phyloP scores from a whole-genome alignment of 2,888 invertebrate species.

The Leptinotarsa rubiginosa region DNA sequence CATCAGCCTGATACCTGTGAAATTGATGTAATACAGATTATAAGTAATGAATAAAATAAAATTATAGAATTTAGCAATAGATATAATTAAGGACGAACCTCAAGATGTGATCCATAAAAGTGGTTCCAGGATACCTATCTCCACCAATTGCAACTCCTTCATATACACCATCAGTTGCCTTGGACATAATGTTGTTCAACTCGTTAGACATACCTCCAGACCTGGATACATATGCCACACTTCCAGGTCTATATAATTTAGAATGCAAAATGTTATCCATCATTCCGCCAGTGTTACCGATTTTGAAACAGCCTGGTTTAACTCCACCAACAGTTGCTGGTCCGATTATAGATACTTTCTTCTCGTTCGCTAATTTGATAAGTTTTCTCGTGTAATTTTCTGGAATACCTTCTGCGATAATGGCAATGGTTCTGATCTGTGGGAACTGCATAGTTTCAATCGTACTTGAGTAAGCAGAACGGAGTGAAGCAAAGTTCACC shows the following conservation, averaged over 20 bases:
- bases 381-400: conserved; percentile 98
- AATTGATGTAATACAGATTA: conserved; percentile 1
- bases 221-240: conserved; percentile 97
- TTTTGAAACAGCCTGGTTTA: conserved; percentile 99
- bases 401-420: conserved; percentile 99
- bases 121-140: conserved; percentile 95
- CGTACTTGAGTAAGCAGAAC: conserved; percentile 97
- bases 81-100: conserved; percentile 65
- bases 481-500: conserved; percentile 96
- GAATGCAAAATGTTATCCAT: conserved; percentile 98
- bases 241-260: conserved; percentile 94
- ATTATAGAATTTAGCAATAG: too few relatives aligned
- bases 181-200: conserved; percentile 96
- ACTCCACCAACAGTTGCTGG: conserved; percentile 96
- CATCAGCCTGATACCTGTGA: conserved; percentile 75
- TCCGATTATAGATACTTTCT: conserved; percentile 70
- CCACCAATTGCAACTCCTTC: conserved; percentile 99
- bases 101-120: conserved; percentile 96
- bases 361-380: conserved; percentile 84
- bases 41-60: neutral
- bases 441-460: conserved; percentile 93
- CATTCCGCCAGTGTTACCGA: conserved; percentile 99
- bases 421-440: conserved; percentile 95
- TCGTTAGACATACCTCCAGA: conserved; percentile 99
- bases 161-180: conserved; percentile 95